These are phyloP conservation scores for Stenurella melanura DNA, from an alignment of 2,888 invertebrate species.

Conservation along the genomic window DNA sequence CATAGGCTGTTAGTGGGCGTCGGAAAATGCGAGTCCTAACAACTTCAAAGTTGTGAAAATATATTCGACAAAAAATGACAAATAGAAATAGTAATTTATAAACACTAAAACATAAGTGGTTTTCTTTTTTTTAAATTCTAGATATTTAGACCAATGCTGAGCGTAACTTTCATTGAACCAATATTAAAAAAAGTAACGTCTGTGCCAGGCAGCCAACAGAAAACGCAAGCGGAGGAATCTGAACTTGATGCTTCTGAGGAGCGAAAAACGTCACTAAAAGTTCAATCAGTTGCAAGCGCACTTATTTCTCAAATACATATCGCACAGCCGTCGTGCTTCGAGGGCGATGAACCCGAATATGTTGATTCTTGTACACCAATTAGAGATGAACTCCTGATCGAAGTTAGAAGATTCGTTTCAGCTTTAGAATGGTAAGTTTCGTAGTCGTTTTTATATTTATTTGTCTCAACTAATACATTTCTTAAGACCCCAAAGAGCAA, in stretches of 20 bases:
- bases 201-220: not conserved
- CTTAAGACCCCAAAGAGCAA: too few species aligned
- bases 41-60: too few species aligned
- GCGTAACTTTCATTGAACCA: constrained; percentile 77
- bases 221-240: not conserved
- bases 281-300: not conserved
- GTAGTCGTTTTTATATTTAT: not conserved
- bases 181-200: constrained; percentile 40
- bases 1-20: too few species aligned
- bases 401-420: constrained; percentile 69
- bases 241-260: constrained; percentile 75
- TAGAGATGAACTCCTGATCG: constrained; percentile 72
- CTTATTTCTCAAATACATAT: not conserved
- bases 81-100: too few species aligned
- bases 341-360: not conserved
- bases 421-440: constrained; percentile 73
- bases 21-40: too few species aligned
- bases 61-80: too few species aligned
- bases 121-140: constrained; percentile 30
- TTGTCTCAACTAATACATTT: too few species aligned
- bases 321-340: not conserved
- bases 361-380: constrained; percentile 56
- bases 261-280: constrained; percentile 72
- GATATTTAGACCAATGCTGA: constrained; percentile 75
- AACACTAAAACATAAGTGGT: too few species aligned